Conservation (phyloP, 2,797 vertebrate species). For the Darevskia mixta region DNA sequence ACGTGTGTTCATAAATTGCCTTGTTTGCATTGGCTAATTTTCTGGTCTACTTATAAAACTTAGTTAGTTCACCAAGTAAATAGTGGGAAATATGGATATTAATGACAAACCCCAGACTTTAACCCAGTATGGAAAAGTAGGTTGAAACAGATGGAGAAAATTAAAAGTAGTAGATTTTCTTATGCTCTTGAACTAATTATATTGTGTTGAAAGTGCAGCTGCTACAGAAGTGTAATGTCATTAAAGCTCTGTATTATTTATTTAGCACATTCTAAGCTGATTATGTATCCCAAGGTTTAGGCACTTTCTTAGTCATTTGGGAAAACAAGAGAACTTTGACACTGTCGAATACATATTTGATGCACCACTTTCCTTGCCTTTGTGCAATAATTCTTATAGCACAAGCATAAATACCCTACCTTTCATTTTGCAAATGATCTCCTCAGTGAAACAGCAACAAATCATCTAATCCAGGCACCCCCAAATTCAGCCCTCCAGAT, state of each 20-base stretch:
- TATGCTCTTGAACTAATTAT: slow-evolving; percentile 35
- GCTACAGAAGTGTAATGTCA: slow-evolving; percentile 50
- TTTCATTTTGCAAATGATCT: no score
- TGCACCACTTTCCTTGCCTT: not conserved
- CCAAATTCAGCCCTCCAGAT: no score
- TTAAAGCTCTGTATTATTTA: slow-evolving; percentile 64
- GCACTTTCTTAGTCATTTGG: slow-evolving; percentile 38
- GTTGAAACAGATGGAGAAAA: slow-evolving; percentile 35
- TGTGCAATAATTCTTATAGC: not conserved
- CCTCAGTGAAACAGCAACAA: no score
- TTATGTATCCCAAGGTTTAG: slow-evolving; percentile 28
- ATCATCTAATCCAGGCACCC: no score
- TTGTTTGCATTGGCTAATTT: not conserved
- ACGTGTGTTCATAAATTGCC: slow-evolving; percentile 22
- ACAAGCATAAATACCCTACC: not conserved
- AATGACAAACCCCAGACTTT: not conserved
- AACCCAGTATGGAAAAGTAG: not conserved
- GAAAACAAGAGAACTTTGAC: not conserved
- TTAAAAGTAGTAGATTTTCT: not conserved
- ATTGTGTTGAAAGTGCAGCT: slow-evolving; percentile 18
- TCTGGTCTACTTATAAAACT: not conserved
- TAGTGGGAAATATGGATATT: not conserved
- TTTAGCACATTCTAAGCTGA: slow-evolving; percentile 59
- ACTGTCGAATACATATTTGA: not conserved
- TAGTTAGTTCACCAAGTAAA: not conserved